Evolutionary conservation across 2,797 vertebrate species (phyloP).

Genomic region (Esox lucius): DNA sequence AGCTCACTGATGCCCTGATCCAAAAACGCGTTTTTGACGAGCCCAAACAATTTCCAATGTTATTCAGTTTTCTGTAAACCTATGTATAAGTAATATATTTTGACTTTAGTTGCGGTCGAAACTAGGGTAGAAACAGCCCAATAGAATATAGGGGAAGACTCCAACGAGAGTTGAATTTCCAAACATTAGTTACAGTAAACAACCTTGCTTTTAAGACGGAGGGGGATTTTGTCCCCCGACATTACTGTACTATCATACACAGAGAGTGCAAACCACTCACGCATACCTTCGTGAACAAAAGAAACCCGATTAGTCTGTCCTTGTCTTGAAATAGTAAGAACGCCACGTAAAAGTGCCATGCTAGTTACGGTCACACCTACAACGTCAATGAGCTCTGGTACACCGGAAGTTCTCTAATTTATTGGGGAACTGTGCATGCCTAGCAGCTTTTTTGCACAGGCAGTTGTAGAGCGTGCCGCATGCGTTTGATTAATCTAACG

Average conservation of each 20-base stretch:
- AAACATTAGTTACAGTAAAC: neutral
- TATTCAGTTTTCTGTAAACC: no score
- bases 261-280: neutral
- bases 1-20: no score
- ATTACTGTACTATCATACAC: neutral
- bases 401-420: neutral
- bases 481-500: neutral
- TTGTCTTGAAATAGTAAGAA: neutral
- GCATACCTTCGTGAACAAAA: neutral
- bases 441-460: neutral
- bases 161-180: no score
- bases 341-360: neutral
- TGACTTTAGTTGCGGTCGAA: no score
- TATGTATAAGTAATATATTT: no score
- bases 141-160: no score
- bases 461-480: neutral
- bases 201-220: neutral
- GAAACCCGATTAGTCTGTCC: neutral
- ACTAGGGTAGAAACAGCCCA: no score
- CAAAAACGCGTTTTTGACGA: no score
- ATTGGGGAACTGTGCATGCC: neutral
- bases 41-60: no score
- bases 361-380: neutral
- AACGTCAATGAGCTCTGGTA: no score
- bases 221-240: neutral